These are phyloP conservation scores for Zaprionus gabonicus DNA, from an alignment of 1,140 invertebrate genomes.

Conservation along the genomic window DNA sequence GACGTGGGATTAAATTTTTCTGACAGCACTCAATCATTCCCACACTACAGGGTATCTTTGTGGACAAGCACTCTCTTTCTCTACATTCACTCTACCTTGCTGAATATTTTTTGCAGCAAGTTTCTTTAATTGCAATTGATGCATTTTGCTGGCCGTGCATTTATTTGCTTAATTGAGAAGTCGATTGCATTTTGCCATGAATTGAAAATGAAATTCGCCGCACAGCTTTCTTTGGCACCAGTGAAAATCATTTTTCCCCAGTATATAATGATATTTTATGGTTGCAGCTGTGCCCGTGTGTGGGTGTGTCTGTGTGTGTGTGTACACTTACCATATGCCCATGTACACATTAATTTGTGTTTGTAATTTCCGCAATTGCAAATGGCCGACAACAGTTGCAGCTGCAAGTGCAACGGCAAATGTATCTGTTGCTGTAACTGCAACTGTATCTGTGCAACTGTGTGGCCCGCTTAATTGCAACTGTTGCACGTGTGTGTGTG, in stretches of 20 bases:
- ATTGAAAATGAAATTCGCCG: slow-evolving; percentile 26
- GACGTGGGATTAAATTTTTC: neutral
- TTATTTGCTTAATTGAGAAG: slow-evolving; percentile 76
- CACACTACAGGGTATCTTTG: slow-evolving; percentile 1
- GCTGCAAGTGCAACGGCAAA: slow-evolving; percentile 31
- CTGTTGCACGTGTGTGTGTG: slow-evolving; percentile 55
- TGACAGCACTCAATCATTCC: neutral
- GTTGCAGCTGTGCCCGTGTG: neutral
- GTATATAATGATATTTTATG: slow-evolving; percentile 54
- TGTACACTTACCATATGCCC: slow-evolving; percentile 16
- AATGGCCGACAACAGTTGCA: slow-evolving; percentile 48
- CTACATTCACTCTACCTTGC: slow-evolving; percentile 8
- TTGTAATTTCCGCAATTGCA: slow-evolving; percentile 73
- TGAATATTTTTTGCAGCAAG: slow-evolving; percentile 30
- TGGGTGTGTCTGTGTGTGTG: slow-evolving; percentile 7
- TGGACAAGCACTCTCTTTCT: neutral
- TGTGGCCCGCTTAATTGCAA: slow-evolving; percentile 63
- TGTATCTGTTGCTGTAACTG: slow-evolving; percentile 33
- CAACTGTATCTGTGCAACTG: slow-evolving; percentile 10
- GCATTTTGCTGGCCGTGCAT: slow-evolving; percentile 52
- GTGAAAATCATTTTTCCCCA: slow-evolving; percentile 17
- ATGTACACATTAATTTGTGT: slow-evolving; percentile 65
- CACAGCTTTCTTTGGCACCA: slow-evolving; percentile 28
- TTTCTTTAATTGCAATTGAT: slow-evolving; percentile 71
- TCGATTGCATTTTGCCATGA: slow-evolving; percentile 49